Evolutionary conservation across 2,797 vertebrate genomes (phyloP).

Genomic region (Lutjanus argentimaculatus): DNA sequence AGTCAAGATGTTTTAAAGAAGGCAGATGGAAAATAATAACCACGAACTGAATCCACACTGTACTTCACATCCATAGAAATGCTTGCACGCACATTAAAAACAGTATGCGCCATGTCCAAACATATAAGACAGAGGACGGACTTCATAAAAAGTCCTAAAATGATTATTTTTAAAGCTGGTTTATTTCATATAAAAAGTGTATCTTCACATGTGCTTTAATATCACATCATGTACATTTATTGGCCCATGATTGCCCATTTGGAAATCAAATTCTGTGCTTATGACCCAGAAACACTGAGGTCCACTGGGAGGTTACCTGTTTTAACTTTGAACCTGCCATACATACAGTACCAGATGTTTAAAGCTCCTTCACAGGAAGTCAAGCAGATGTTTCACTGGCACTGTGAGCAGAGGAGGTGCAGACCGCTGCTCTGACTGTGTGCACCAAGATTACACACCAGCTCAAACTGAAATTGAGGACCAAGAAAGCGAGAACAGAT

Average conservation of each 20-base stretch:
- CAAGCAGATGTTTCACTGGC: slow-evolving; percentile 62
- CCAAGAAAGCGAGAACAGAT: slow-evolving; percentile 49
- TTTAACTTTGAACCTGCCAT: slow-evolving; percentile 57
- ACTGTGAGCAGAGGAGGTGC: slow-evolving; percentile 35
- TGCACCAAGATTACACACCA: slow-evolving; percentile 45
- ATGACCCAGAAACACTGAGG: slow-evolving; percentile 35
- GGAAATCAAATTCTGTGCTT: slow-evolving; percentile 21
- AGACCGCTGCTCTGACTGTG: slow-evolving; percentile 18
- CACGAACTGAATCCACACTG: slow-evolving; percentile 31
- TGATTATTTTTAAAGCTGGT: neutral
- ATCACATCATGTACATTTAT: slow-evolving; percentile 31
- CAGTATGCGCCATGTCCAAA: neutral
- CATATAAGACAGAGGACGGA: neutral
- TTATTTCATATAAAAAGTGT: neutral
- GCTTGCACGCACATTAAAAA: slow-evolving; percentile 2
- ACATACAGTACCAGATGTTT: slow-evolving; percentile 73
- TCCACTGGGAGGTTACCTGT: slow-evolving; percentile 61
- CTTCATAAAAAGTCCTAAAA: neutral
- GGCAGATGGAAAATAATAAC: slow-evolving; percentile 64
- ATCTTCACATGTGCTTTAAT: slow-evolving; percentile 5
- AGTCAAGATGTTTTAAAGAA: slow-evolving; percentile 59
- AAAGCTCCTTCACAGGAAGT: slow-evolving; percentile 54
- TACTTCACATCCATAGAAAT: neutral
- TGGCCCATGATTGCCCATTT: slow-evolving; percentile 28
- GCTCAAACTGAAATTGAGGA: slow-evolving; percentile 33